phyloP scores from a whole-genome alignment of 2,888 invertebrate genomes.

The Miltochrista miniata region DNA sequence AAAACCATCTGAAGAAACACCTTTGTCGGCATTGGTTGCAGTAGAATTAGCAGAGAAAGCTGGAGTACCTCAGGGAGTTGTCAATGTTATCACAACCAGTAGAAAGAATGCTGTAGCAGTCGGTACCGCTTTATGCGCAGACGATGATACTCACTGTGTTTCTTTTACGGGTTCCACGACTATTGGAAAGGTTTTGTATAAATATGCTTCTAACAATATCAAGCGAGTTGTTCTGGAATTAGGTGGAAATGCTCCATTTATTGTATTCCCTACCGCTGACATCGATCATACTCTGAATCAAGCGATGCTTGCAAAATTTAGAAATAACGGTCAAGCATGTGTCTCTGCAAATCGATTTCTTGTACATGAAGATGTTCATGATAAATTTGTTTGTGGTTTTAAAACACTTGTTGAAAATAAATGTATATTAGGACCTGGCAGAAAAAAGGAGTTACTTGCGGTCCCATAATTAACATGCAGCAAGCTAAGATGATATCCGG shows the following conservation, averaged over 20 bases:
- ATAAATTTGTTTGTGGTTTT: slow-evolving; percentile 90
- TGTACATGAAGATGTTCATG: slow-evolving; percentile 90
- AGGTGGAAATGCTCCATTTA: slow-evolving; percentile 99
- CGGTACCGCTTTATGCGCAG: slow-evolving; percentile 93
- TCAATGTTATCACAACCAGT: slow-evolving; percentile 94
- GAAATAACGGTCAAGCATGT: slow-evolving; percentile 98
- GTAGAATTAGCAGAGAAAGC: slow-evolving; percentile 94
- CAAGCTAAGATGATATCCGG: slow-evolving; percentile 92
- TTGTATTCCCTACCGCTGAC: slow-evolving; percentile 97
- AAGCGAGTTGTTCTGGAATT: slow-evolving; percentile 97
- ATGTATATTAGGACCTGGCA: slow-evolving; percentile 92
- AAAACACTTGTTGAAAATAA: slow-evolving; percentile 85
- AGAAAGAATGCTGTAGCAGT: slow-evolving; percentile 89
- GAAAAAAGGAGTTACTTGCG: slow-evolving; percentile 89
- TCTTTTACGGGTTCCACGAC: slow-evolving; percentile 98
- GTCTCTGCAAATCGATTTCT: slow-evolving; percentile 96
- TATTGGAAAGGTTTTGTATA: slow-evolving; percentile 94
- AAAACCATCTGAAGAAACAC: slow-evolving; percentile 98
- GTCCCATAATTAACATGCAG: slow-evolving; percentile 94
- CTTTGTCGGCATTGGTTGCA: slow-evolving; percentile 94
- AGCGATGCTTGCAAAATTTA: slow-evolving; percentile 95
- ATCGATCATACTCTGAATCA: slow-evolving; percentile 92
- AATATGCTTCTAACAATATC: slow-evolving; percentile 92
- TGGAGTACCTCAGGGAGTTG: slow-evolving; percentile 95
- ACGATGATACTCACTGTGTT: slow-evolving; percentile 92